Conservation (phyloP, 2,797 vertebrate genomes). For the Spinibarbus caldwelli region DNA sequence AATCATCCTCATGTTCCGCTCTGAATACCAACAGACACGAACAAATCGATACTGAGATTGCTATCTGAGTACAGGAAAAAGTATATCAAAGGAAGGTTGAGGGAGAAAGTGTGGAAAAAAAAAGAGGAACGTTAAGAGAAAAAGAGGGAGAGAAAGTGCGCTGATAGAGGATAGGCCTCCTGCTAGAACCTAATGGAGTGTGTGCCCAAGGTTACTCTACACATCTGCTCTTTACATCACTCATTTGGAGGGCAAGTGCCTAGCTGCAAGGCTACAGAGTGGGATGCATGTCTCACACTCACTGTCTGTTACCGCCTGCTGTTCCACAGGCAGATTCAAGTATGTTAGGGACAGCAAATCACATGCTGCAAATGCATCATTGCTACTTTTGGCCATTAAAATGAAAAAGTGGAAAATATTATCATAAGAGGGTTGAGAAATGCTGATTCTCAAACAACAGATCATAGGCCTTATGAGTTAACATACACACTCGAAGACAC, state of each 20-base stretch:
- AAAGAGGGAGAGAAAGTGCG: conserved; percentile 48
- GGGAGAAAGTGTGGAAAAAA: conserved; percentile 12
- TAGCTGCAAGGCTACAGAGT: conserved; percentile 52
- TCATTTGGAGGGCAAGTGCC: conserved; percentile 56
- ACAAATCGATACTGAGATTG: conserved; percentile 68
- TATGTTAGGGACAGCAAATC: conserved; percentile 1
- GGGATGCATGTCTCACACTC: conserved; percentile 47
- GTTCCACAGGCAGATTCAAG: conserved; percentile 41
- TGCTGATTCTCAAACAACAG: background rate
- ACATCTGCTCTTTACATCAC: conserved; percentile 63
- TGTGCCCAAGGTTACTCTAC: conserved; percentile 72
- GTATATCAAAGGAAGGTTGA: conserved; percentile 42
- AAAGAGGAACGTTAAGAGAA: background rate
- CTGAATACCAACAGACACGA: conserved; percentile 78
- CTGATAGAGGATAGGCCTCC: conserved; percentile 69
- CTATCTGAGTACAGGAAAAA: conserved; percentile 62
- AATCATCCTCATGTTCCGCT: conserved; percentile 99
- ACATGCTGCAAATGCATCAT: background rate
- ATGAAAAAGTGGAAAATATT: background rate
- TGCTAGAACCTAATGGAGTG: conserved; percentile 65
- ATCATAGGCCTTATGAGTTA: background rate
- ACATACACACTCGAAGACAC: background rate
- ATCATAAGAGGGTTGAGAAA: background rate
- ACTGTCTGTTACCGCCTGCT: conserved; percentile 36
- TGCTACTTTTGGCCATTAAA: background rate